Evolutionary conservation across 2,797 vertebrate species (phyloP).

Genomic region (Odontamblyopus rebecca): DNA sequence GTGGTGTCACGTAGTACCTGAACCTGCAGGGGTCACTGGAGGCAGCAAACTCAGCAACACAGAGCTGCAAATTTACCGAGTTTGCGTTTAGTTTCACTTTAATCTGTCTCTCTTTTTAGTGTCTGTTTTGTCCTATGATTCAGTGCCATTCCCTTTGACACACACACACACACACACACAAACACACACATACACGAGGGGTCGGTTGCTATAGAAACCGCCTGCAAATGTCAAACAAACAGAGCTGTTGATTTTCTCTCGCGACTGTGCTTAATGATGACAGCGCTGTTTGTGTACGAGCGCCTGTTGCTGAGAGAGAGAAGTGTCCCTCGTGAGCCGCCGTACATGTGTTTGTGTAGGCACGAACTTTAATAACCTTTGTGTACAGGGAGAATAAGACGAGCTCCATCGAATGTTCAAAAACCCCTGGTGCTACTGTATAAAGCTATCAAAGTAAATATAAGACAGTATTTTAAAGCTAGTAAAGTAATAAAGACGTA

Average conservation of each 20-base stretch:
- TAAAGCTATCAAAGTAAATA: too few species aligned
- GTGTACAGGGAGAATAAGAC: background rate
- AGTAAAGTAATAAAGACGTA: too few species aligned
- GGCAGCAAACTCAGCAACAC: too few species aligned
- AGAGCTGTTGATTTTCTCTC: constrained; percentile 49
- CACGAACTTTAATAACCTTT: constrained; percentile 5
- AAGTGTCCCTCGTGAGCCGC: constrained; percentile 6
- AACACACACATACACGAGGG: constrained; percentile 25
- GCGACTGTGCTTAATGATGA: constrained; percentile 39
- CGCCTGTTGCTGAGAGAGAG: constrained; percentile 27
- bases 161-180: constrained; percentile 4
- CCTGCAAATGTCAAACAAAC: constrained; percentile 62
- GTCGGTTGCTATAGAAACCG: constrained; percentile 50
- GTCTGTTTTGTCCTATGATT: constrained; percentile 14
- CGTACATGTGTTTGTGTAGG: constrained; percentile 3
- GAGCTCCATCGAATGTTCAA: too few species aligned
- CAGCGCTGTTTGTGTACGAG: constrained; percentile 52
- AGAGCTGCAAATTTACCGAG: too few species aligned
- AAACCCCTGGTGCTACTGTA: too few species aligned
- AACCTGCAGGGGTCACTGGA: too few species aligned
- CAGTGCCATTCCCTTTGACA: constrained; percentile 1
- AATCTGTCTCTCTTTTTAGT: background rate
- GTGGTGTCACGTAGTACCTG: too few species aligned
- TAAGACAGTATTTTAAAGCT: too few species aligned
- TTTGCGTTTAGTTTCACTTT: too few species aligned